Evolutionary conservation across 2,888 invertebrate genomes (phyloP), one percentile per base, ranked within the genome.

Genomic region (Pristionchus arcanus): DNA sequence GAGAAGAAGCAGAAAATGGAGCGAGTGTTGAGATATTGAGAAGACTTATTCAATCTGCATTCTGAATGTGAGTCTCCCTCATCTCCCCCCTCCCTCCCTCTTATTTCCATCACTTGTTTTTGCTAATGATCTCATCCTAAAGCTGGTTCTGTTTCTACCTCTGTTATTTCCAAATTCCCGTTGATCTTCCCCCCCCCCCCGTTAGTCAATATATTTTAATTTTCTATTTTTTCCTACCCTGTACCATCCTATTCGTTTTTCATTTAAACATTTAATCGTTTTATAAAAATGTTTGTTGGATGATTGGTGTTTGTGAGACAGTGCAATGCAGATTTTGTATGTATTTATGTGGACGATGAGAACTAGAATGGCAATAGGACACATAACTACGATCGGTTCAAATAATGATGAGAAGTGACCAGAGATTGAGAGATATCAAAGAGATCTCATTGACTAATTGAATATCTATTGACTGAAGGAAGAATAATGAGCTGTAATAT

Each of bases 361-460:
- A 77, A 77, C 77, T 77, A 77, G 28, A 71, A 42, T 49, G 77
- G n/a, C 19, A 77, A 77, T 77, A 15, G 77, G 77, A 42, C 77
- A 77, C 77, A 77, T 77, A 77, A 77, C 77, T 77, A 77, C 42
- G 19, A 16, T 77, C 28, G 77, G 37, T 34, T 15, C 68, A 77
- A 42, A 42, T n/a, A n/a, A 84, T 55, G 84, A 84, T n/a, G n/a
- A 84, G 53, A 84, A 53, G 84, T 31, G 84, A 84, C 53, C 55
- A 55, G 84, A 55, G 84, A 55, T 83, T 34, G 84, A 28, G 55
- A 84, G 59, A 84, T 84, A 55, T 84, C 31, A 28, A 55, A 77
- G 25, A 21, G 37, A 34, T 83, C 81, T 83, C 49, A 53, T 53
- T 53, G n/a, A 83, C 34, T 53, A 59, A 83, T 49, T 83, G 83